These are phyloP conservation scores for Styela clava DNA, from an alignment of 23 tunicate genomes.

Conservation along the genomic window DNA sequence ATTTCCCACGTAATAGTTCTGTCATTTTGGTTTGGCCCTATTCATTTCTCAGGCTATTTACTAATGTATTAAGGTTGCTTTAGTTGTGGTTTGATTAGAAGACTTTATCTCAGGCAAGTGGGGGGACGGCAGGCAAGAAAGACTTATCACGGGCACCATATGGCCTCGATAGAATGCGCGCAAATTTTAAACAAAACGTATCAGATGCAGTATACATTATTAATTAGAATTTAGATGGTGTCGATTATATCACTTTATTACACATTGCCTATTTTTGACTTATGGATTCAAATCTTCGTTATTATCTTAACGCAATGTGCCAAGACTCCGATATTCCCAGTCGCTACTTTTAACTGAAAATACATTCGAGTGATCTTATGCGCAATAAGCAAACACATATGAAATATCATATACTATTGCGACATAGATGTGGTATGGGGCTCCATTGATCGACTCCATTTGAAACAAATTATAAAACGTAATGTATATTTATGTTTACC, in stretches of 20 bases:
- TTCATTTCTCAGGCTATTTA: background rate
- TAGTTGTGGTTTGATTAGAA: background rate
- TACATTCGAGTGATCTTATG: no score
- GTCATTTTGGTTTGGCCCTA: background rate
- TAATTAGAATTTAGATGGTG: background rate
- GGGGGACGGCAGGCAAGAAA: background rate
- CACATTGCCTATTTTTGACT: no score
- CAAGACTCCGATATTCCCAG: no score
- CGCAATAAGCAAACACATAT: no score
- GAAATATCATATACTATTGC: no score
- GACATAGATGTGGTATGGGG: no score
- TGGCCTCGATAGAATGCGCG: background rate
- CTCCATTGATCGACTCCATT: no score
- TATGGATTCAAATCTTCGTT: no score
- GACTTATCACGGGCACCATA: background rate
- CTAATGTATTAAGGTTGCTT: background rate
- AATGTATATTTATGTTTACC: no score
- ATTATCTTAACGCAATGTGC: no score
- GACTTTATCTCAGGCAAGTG: background rate
- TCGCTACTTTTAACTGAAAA: no score
- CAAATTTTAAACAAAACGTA: background rate
- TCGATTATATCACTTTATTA: background rate
- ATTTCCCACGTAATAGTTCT: constrained; percentile 1
- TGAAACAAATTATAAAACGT: no score
- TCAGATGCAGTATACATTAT: background rate